Percentiles rank a stretch among this genome's conserved stretches.
Conservation (phyloP, 2,797 vertebrate species). For the Gorsachius magnificus region DNA sequence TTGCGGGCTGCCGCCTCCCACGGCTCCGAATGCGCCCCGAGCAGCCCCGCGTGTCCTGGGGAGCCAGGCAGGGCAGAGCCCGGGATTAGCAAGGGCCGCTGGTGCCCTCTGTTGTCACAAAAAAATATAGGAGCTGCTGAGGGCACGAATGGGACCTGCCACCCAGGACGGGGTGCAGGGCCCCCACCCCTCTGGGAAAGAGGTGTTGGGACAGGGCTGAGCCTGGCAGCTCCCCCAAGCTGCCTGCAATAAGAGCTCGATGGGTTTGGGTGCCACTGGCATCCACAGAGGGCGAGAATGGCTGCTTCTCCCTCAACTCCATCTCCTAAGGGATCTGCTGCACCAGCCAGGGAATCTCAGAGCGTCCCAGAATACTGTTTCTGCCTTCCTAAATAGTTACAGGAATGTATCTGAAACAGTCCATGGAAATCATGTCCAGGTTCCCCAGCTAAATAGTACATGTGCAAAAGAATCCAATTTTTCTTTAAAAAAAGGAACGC, state of each 20-base stretch:
- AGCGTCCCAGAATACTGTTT: neutral
- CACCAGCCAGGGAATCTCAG: neutral
- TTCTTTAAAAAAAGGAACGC: neutral
- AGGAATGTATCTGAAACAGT: neutral
- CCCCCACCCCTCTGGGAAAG: neutral
- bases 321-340: neutral
- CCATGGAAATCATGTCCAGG: neutral
- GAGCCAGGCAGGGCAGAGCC: neutral
- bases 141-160: neutral
- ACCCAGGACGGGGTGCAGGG: neutral
- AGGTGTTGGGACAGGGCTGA: neutral
- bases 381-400: neutral
- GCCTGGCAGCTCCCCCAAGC: neutral
- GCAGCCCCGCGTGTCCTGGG: neutral
- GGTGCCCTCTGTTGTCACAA: constrained; percentile 66
- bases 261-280: neutral
- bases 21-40: neutral
- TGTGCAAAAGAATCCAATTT: neutral
- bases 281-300: accelerated
- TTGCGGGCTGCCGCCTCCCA: neutral
- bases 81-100: constrained; percentile 10
- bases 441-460: neutral
- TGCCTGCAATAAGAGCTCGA: neutral
- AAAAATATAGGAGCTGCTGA: neutral
- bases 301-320: neutral